A percentile compares a stretch with the other conserved stretches of the same genome.
These are phyloP conservation scores for Machaerirhynchus nigripectus DNA, from an alignment of 2,113 vertebrate genomes.

Conservation along the genomic window DNA sequence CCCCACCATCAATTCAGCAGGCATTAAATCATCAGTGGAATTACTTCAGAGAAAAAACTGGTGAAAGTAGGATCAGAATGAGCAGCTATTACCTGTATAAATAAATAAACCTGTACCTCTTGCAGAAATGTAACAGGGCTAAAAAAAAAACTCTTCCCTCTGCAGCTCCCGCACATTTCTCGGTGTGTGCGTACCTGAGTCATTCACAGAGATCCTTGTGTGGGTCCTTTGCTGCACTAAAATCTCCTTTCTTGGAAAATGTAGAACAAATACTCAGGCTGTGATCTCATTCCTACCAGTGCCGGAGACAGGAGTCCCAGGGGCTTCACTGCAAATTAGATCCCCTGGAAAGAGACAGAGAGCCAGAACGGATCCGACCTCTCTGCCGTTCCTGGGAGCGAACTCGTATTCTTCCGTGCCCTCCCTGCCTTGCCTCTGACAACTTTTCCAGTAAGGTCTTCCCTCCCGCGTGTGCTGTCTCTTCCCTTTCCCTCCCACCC, in stretches of 20 bases:
- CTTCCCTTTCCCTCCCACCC: neutral
- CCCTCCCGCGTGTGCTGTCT: rapidly evolving
- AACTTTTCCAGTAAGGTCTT: conserved; percentile 31
- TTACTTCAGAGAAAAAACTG: neutral
- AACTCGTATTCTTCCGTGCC: neutral
- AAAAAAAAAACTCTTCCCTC: neutral
- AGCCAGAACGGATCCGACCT: conserved; percentile 10
- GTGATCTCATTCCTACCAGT: conserved; percentile 39
- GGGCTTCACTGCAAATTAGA: conserved; percentile 52
- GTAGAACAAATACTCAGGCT: neutral
- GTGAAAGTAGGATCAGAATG: neutral
- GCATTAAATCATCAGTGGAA: neutral
- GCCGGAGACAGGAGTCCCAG: conserved; percentile 16
- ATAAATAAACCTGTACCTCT: neutral
- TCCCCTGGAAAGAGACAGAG: conserved; percentile 32
- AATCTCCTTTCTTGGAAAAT: conserved; percentile 27
- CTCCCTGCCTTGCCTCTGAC: conserved; percentile 23
- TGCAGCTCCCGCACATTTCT: neutral
- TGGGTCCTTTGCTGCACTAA: neutral
- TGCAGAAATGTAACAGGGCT: neutral
- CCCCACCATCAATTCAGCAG: neutral
- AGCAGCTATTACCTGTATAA: neutral
- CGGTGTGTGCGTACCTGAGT: neutral
- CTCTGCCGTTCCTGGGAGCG: conserved; percentile 5
- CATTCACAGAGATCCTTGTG: neutral